Base-by-base conservation (phyloP, 2,888 invertebrate genomes). In the Craniophora ligustri region DNA sequence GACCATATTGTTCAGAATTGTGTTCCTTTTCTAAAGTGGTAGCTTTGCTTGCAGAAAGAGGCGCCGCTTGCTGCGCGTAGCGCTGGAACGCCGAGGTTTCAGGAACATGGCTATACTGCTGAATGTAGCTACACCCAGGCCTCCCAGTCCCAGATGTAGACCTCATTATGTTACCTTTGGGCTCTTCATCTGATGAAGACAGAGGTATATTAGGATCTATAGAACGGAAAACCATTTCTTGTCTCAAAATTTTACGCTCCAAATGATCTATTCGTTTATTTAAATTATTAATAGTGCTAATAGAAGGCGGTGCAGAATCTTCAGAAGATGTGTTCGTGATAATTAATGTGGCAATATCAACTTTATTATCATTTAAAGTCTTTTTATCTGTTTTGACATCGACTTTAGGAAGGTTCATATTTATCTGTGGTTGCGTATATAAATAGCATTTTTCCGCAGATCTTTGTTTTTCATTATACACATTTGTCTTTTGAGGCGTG, bases 31-130 rank as follows among this genome's bases (percentile, higher is more conserved):
- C 86, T 44, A 91, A 81, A 31, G 88, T 88, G 16, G 88, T 87
- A 23, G 88, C 86, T 76, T 88, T 90, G 53, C 85, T 90, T 2
- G 87, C 83, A n/a, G 89, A 84, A 18, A 87, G 66, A 2, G 88
- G 85, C 1, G 86, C 79, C 5, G 86, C 75, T 75, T 88, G 88
- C 39, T 89, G 89, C 2, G 84, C 76, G 51, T 87, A 87, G 59
- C 87, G 80, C 71, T 92, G 92, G 59, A 92, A 93, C n/a, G 92
- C 92, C 5, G 92, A 92, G 10, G 86, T 88, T 69, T 89, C 88
- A 23, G 93, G 91, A 31, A 93, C 78, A 59, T 91, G 93, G 57
- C 92, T 92, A 66, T 93, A 93, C 61, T 91, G 89, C 46, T 92
- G 87, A 57, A 92, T 84, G 62, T 91, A 92, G 72, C 91, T 92